Conservation (phyloP, 1,140 invertebrate species). For the Acromyrmex echinatior region DNA sequence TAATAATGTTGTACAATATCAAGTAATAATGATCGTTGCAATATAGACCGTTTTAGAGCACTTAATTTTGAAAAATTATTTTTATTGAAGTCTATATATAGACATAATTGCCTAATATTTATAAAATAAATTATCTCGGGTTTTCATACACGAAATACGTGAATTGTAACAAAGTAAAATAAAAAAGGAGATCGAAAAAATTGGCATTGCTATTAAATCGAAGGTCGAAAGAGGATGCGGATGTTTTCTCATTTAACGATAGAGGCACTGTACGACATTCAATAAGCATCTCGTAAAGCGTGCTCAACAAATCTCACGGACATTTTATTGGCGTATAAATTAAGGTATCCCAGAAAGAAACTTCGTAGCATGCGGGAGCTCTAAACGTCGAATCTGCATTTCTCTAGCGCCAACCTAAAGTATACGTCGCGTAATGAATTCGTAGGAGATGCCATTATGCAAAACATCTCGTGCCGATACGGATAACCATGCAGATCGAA, state of each 20-base stretch:
- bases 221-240: background rate
- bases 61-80: background rate
- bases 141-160: background rate
- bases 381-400: constrained; percentile 51
- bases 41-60: too few relatives aligned
- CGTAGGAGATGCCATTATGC: constrained; percentile 18
- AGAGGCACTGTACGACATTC: constrained; percentile 36
- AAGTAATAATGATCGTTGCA: too few relatives aligned
- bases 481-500: constrained; percentile 15
- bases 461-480: background rate
- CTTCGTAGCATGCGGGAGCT: constrained; percentile 35
- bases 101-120: constrained; percentile 16
- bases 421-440: constrained; percentile 36
- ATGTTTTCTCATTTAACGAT: constrained; percentile 45
- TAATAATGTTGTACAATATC: too few relatives aligned
- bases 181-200: constrained; percentile 1
- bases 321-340: constrained; percentile 54
- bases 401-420: background rate
- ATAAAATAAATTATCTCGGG: background rate
- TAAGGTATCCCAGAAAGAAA: constrained; percentile 51
- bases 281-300: constrained; percentile 55
- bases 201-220: background rate
- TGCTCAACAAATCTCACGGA: constrained; percentile 51
- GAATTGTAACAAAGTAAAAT: constrained; percentile 1
- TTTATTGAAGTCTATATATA: background rate